Base-by-base conservation (phyloP, 2,888 invertebrate genomes). In the Hydroisotoma schaefferi region DNA sequence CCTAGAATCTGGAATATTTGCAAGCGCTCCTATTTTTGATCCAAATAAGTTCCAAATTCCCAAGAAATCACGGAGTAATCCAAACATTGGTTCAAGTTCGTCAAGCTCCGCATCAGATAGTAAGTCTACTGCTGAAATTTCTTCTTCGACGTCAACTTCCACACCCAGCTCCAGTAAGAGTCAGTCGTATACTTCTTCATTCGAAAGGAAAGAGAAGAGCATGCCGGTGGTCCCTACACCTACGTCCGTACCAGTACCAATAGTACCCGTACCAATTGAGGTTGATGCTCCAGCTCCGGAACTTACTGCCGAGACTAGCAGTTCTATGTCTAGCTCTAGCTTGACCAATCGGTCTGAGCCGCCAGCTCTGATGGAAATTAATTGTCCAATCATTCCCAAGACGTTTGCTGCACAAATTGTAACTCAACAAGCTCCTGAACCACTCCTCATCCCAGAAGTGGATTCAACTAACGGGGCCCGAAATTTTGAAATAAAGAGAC, bases 31-130 rank as follows among this genome's bases (percentile, higher is more conserved):
- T 22, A 67, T 68, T 38, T 69, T 71, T 54, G 63, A 68, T 38
- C 53, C 67, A 5, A 64, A 64, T 29, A 72, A 67, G 46, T 72
- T 71, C 57, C 72, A 72, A 47, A 72, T 72, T 23, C 72, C 72
- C 1, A 72, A 70, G 23, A 72, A 72, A 26, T 65, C 68, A 3
- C 46, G 53, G 22, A 53, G 46, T 29, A 44, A 12, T 23, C 23
- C 23, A 15, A 53, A 40, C 23, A 18, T 44, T 10, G 52, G 43
- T 33, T 54, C 61, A 5, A 46, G 29, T 29, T 56, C 56, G 1
- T 33, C 33, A 8, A 33, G 33, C 15, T 33, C 33, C 15, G 15
- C 5, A 10, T 26, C 40, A 20, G 37, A 20, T 18, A 28, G 40
- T 54, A 26, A 10, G 23, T 22, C 25, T 3, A 37, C n/a, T 20